These are phyloP conservation scores for Chrysochloris asiatica DNA, from an alignment of 2,113 vertebrate species.

Conservation along the genomic window DNA sequence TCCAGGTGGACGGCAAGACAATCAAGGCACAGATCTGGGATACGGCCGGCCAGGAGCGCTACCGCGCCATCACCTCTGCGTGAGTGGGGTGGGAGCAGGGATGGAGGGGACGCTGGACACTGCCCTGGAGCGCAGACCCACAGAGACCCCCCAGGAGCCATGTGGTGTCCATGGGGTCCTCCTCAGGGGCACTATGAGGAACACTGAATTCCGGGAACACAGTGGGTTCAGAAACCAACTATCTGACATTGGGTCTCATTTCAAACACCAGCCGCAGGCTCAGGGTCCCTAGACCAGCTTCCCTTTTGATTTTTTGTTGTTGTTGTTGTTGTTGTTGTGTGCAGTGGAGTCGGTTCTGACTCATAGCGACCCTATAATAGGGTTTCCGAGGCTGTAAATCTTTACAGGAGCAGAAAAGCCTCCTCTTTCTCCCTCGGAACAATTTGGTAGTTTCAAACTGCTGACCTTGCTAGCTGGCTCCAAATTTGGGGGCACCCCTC, in stretches of 20 bases:
- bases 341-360: too few relatives aligned
- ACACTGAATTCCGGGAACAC: background rate
- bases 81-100: constrained; percentile 81
- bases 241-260: background rate
- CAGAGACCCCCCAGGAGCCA: background rate
- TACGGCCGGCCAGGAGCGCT: constrained; percentile 96
- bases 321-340: too few relatives aligned
- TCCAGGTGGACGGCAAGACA: constrained; percentile 97
- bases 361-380: too few relatives aligned
- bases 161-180: background rate
- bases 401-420: too few relatives aligned
- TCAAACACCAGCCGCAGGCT: background rate
- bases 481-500: too few relatives aligned
- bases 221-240: background rate
- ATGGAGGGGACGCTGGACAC: too few relatives aligned
- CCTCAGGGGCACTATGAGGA: background rate
- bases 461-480: too few relatives aligned
- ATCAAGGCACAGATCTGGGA: constrained; percentile 99
- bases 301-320: background rate
- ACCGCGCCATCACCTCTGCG: constrained; percentile 98
- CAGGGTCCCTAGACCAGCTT: background rate
- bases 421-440: too few relatives aligned
- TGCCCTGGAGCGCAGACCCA: background rate
- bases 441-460: too few relatives aligned
- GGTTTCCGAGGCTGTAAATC: too few relatives aligned